phyloP scores from a whole-genome alignment of 2,113 vertebrate genomes.

The Saimiri boliviensis region DNA sequence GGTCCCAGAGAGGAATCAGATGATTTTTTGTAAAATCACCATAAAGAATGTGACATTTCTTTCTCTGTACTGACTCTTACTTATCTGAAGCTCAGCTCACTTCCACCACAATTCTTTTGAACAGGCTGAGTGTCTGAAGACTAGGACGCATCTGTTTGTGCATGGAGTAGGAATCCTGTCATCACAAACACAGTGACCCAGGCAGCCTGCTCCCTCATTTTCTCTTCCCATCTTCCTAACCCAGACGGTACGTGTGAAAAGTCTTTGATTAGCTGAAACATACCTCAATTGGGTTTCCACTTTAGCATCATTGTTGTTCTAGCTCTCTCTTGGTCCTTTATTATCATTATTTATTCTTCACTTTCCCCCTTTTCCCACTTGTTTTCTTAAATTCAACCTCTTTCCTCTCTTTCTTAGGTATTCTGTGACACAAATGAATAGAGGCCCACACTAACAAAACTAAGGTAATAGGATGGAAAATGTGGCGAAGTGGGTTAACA shows the following conservation, averaged over 20 bases:
- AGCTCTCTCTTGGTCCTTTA: background rate
- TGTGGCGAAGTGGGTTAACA: background rate
- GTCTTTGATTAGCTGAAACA: background rate
- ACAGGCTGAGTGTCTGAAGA: background rate
- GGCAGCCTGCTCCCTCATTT: background rate
- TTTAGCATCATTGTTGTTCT: background rate
- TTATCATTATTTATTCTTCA: no score
- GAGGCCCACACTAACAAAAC: background rate
- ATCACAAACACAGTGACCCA: background rate
- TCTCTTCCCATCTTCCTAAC: background rate
- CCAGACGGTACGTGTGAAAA: background rate
- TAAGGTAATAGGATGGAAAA: background rate
- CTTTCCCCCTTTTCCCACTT: background rate
- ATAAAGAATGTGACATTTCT: background rate
- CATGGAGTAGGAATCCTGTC: background rate
- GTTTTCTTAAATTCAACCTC: background rate
- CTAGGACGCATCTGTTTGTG: background rate
- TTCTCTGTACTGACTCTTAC: background rate
- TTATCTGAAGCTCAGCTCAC: background rate
- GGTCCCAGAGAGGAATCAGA: background rate
- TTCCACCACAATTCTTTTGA: conserved; percentile 18
- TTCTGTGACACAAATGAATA: background rate
- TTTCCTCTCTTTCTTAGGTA: background rate
- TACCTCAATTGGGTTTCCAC: background rate
- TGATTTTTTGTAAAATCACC: background rate